Base-by-base conservation (phyloP, 2,797 vertebrate genomes). In the Mionectes olivaceus region DNA sequence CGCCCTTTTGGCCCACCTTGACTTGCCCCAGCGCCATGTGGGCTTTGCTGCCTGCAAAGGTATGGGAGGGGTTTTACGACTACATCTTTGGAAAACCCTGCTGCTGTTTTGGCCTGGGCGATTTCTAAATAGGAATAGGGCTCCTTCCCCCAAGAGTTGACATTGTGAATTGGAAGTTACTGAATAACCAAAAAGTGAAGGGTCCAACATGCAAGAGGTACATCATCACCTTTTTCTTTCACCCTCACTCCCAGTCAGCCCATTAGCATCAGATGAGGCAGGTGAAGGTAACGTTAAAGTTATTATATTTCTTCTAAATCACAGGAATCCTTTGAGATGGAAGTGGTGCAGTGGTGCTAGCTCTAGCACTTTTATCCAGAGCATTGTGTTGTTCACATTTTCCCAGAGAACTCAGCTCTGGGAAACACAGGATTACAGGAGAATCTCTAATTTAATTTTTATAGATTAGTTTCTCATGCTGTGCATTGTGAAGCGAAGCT, bases 401-500 rank as follows among this genome's bases (percentile, higher is more conserved):
- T 94, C 60, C 37, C 53, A 16, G 63, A 59, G 33, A 86, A 37
- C 37, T 10, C 18, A 35, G 65, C 85, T 76, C 61, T 56, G 80
- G 43, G 69, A 83, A 78, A 53, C 24, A 39, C 14, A 32, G 71
- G 46, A 78, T 71, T 75, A 49, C 25, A 39, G 63, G 53, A 86
- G 39, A 65, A 61, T 68, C 46, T 75, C 50, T 50, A 57, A n/a
- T 81, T 56, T 33, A 60, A n/a, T 57, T 75, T 50, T 71, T 21
- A 11, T n/a, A 87, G 87, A 74, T 74, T 3, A 65, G 32, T 81
- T 92, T 87, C 56, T 94, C 6, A 32, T 77, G 64, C 69, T 77
- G 73, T 50, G 49, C 17, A 9, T 63, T 83, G 61, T 69, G 52
- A 68, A 86, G 70, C 49, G 74, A 87, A 94, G 61, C 64, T 87